Evolutionary conservation across 2,797 vertebrate species (phyloP), one percentile per base, ranked within the genome.

Genomic region (Mormyrus proboscirostris): DNA sequence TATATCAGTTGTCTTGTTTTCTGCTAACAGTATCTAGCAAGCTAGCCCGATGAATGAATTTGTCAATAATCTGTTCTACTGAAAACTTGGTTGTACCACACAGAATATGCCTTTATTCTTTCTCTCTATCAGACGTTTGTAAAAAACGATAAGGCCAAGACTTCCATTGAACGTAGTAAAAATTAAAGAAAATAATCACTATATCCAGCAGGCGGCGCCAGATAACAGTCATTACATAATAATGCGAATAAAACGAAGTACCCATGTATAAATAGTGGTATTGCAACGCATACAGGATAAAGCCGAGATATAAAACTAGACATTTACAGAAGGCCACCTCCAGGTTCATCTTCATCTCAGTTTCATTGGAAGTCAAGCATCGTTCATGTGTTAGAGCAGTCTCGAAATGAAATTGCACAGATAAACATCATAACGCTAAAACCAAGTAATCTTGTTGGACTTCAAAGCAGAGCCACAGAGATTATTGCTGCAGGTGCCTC

Each of bases 401-500:
- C 47, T 38, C 50, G 4, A 87, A 47, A 9, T 69, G 57, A 82
- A 38, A 69, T 73, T 41, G 57, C 16, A 41, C 22, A 22, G 25
- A 38, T 19, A 4, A 8, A 44, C 65, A 44, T 44, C 14, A 2
- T 79, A 16, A 8, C 33, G 84, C 93, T 92, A 94, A 92, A 95
- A 92, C 93, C 94, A 91, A 90, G 85, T 92, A 83, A 95, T 93
- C 90, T 92, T 93, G 91, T 96, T 96, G 92, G 94, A 95, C 90
- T 92, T 95, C 79, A 94, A 94, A 29, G 94, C 94, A 0, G 86
- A 92, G 91, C 95, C 96, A 90, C 98, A 98, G 94, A 97, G 95
- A 92, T 97, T 98, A 90, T 95, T 97, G 92, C 92, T 95, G 92
- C 97, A 99, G 92, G 93, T 94, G 73, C 96, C 96, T 0, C 96